Evolutionary conservation across 2,113 vertebrate genomes (phyloP).

Genomic region (Dendrocopos noguchii): DNA sequence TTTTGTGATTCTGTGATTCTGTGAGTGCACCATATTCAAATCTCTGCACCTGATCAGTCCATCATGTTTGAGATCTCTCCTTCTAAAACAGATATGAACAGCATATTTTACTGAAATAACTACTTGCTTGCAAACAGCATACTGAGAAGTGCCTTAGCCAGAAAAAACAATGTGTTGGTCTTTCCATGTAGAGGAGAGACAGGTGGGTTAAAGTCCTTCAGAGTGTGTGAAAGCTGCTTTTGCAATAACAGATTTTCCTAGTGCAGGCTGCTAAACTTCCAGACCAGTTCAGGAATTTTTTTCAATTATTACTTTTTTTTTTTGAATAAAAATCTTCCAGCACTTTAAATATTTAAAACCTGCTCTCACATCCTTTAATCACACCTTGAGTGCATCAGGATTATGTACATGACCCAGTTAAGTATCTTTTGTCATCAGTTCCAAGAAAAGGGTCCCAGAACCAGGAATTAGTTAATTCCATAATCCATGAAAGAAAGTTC

Average conservation of each 20-base stretch:
- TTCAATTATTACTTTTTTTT: neutral
- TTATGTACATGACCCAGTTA: neutral
- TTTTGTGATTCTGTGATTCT: too few species aligned
- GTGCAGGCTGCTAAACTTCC: neutral
- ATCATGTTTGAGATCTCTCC: neutral
- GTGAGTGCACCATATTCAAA: neutral
- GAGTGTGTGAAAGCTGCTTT: neutral
- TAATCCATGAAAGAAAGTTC: neutral
- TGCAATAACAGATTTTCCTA: neutral
- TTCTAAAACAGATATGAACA: neutral
- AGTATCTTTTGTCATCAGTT: neutral
- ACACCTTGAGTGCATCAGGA: neutral
- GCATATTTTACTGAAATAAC: neutral
- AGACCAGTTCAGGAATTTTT: neutral
- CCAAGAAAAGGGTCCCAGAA: neutral
- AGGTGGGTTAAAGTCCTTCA: neutral
- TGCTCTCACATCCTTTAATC: neutral
- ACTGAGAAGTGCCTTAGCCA: neutral
- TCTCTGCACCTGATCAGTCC: neutral
- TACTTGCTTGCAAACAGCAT: neutral
- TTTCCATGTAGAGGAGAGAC: neutral
- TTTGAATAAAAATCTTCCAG: neutral
- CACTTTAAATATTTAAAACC: neutral
- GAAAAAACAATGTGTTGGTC: neutral
- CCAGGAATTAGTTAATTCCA: neutral